Evolutionary conservation across 2,888 invertebrate genomes (phyloP).

Genomic region (Heliconius ethilla): DNA sequence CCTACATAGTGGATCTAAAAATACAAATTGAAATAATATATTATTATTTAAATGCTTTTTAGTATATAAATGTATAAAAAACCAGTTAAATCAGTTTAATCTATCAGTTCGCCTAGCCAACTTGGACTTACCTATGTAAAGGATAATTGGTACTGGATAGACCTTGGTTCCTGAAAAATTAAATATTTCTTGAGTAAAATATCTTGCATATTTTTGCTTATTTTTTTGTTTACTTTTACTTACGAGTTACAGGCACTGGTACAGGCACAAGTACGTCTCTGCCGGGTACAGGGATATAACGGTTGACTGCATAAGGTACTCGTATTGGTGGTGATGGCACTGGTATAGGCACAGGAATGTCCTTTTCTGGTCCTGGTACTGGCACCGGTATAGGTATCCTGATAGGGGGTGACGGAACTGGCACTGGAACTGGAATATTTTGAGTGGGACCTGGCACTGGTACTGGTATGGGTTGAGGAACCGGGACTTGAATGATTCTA

Average conservation of each 20-base stretch:
- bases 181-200: background rate
- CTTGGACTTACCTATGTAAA: conserved; percentile 6
- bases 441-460: conserved; percentile 52
- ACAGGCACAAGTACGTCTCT: conserved; percentile 58
- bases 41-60: background rate
- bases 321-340: conserved; percentile 58
- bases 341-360: conserved; percentile 57
- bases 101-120: too few relatives aligned
- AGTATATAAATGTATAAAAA: too few relatives aligned
- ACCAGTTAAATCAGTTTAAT: too few relatives aligned
- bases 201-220: background rate
- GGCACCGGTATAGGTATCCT: conserved; percentile 57
- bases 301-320: conserved; percentile 57
- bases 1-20: conserved; percentile 16
- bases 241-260: conserved; percentile 51
- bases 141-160: conserved; percentile 6
- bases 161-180: background rate
- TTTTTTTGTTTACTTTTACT: background rate
- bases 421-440: conserved; percentile 52
- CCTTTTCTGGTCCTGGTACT: conserved; percentile 57
- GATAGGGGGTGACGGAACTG: conserved; percentile 58
- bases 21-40: background rate
- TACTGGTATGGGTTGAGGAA: conserved; percentile 50
- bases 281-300: conserved; percentile 61
- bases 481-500: conserved; percentile 50